Base-by-base conservation (phyloP, 1,140 invertebrate genomes). In the Drosophila rhopaloa region DNA sequence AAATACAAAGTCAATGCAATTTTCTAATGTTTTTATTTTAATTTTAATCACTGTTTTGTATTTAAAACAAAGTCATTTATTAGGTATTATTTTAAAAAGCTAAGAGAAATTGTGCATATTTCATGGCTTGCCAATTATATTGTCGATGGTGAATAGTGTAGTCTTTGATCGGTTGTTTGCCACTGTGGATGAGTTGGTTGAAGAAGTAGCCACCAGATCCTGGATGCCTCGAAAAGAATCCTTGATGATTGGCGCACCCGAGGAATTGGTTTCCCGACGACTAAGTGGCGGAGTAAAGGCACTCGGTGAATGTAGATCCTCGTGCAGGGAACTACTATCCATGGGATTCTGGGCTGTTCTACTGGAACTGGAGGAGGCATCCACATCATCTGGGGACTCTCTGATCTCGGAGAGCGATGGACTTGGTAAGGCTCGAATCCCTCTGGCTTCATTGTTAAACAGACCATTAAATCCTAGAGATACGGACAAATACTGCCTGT, bases 401-500 rank as follows among this genome's bases (percentile, higher is more conserved):
- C 60, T 70, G 9, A 41, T 54, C 51, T 40, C 65, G 9, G 47
- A 11, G n/a, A 53, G 47, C 14, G 35, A 9, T 54, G 37, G 9
- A 50, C 37, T 14, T 24, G 61, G 14, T 7, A 56, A 3, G 0
- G 50, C 4, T 6, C 47, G 43, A 5, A 48, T 14, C 4, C 44
- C 40, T 4, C 61, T 58, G 11, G 62, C 8, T 0, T 88, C 72
- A 14, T 59, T 83, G 35, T 89, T 84, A 47, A 92, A 92, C 1
- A 92, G 65, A 29, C 73, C 91, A 48, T 92, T 92, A 24, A 92
- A 92, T 8, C 91, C 91, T 14, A 91, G 78, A 2, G 91, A 91
- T 5, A 90, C 84, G 3, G 91, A 92, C 7, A 92, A 50, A 54
- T 92, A 92, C 62, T 92, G 91, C 6, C 90, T 79, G 72, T 92